phyloP scores from a whole-genome alignment of 1,140 invertebrate genomes.

The Monomorium pharaonis region DNA sequence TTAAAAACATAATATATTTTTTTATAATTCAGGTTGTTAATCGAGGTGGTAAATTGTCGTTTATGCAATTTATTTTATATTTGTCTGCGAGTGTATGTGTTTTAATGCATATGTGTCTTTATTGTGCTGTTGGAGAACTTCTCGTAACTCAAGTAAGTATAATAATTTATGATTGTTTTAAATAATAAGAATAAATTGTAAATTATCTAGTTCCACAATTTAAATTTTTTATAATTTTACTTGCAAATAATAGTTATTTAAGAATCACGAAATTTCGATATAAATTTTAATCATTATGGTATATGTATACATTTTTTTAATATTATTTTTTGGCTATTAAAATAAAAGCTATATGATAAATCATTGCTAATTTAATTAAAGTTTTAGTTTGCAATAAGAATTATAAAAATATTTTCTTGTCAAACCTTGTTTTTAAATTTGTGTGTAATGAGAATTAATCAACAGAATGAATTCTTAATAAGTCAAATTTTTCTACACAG shows the following conservation, averaged over 20 bases:
- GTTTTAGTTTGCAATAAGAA: neutral
- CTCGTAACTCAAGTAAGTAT: conserved; percentile 1
- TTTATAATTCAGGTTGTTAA: conserved; percentile 5
- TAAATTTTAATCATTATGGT: too few relatives aligned
- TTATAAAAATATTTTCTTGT: neutral
- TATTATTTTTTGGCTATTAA: too few relatives aligned
- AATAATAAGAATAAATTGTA: neutral
- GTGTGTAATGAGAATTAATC: neutral
- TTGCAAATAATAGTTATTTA: neutral
- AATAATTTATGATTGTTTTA: neutral
- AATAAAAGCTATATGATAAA: neutral
- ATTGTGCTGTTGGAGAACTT: conserved; percentile 11
- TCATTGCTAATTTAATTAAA: neutral
- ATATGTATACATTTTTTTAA: too few relatives aligned
- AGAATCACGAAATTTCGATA: neutral
- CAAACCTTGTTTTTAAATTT: neutral
- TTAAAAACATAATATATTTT: too few relatives aligned
- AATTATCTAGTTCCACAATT: neutral
- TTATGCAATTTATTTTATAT: neutral
- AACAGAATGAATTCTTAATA: neutral
- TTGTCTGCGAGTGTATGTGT: neutral
- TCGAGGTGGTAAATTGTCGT: neutral
- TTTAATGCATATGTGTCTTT: conserved; percentile 18
- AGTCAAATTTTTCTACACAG: neutral
- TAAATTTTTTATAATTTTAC: neutral